Evolutionary conservation across 1,140 invertebrate genomes (phyloP), one percentile per base, ranked within the genome.

Genomic region (Calliphora vicina): DNA sequence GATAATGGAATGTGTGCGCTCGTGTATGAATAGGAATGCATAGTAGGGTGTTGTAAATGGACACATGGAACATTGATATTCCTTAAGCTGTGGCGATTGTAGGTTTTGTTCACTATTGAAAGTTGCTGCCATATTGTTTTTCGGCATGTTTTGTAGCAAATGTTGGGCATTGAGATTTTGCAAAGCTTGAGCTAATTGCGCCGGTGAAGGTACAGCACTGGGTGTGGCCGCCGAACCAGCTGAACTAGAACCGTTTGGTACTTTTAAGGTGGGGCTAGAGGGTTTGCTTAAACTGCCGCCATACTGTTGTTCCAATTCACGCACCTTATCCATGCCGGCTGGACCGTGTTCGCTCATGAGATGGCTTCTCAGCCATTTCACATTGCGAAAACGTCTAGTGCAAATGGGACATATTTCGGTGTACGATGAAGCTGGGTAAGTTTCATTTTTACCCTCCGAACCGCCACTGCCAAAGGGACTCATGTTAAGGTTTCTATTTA

Each of bases 291-390:
- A 42, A 86, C 86, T 83, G 85, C 81, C 81, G 81, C 45, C 67
- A 42, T 27, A 20, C 78, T 86, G 84, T 85, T 92, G 91, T 84
- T 94, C 94, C 61, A 95, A 85, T 83, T 94, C 94, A 57, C 93
- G 92, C 92, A 94, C 94, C 85, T 94, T 94, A n/a, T 96, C 94
- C 17, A 93, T 90, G 1, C 95, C 95, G 13, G 92, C 89, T 86
- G 95, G 93, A 1, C 94, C 95, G 87, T 99, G 97, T 85, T 99
- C 97, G 74, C 95, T 95, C 61, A 97, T 91, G 78, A 99, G 91
- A 91, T 99, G 97, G 0, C 96, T 95, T 85, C 97, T 96, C 71
- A 99, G 91, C 94, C 97, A 98, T 84, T 98, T 97, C 29, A 94
- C 93, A 84, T 96, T 98, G 80, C 97, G 93, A 91, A 99, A 99